phyloP scores from a whole-genome alignment of 1,140 invertebrate genomes.

The Drosophila tsacasi region DNA sequence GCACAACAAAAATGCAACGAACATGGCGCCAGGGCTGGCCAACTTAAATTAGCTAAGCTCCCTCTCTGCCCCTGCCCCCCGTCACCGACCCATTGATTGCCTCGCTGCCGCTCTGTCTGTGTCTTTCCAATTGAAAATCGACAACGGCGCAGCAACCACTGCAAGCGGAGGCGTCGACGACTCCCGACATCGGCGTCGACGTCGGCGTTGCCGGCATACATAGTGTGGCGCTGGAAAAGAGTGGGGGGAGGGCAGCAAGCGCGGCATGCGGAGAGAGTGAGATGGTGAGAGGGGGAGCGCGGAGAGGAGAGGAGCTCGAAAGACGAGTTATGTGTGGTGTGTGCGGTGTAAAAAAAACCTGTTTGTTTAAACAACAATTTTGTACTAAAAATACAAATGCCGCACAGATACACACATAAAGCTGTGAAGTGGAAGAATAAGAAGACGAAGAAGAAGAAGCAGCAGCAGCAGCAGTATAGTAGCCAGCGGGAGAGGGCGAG shows the following conservation, averaged over 20 bases:
- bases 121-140: conserved; percentile 74
- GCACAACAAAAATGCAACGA: conserved; percentile 19
- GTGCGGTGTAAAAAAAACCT: conserved; percentile 81
- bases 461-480: conserved; percentile 10
- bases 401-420: conserved; percentile 48
- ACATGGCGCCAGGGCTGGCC: conserved; percentile 69
- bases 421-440: conserved; percentile 20
- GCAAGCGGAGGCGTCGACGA: conserved; percentile 66
- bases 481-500: conserved; percentile 11
- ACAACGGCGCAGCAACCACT: conserved; percentile 67
- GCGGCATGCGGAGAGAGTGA: neutral
- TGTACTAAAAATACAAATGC: conserved; percentile 80
- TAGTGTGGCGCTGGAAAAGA: conserved; percentile 58
- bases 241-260: neutral
- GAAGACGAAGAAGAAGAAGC: conserved; percentile 23
- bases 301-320: conserved; percentile 48
- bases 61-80: neutral
- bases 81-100: conserved; percentile 17
- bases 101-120: conserved; percentile 64
- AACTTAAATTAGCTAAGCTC: conserved; percentile 71
- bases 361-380: conserved; percentile 83
- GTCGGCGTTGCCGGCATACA: conserved; percentile 46
- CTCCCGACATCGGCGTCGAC: conserved; percentile 7
- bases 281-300: conserved; percentile 3
- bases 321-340: conserved; percentile 78